Evolutionary conservation across 2,797 vertebrate species (phyloP).

Genomic region (Clarias pachynema): DNA sequence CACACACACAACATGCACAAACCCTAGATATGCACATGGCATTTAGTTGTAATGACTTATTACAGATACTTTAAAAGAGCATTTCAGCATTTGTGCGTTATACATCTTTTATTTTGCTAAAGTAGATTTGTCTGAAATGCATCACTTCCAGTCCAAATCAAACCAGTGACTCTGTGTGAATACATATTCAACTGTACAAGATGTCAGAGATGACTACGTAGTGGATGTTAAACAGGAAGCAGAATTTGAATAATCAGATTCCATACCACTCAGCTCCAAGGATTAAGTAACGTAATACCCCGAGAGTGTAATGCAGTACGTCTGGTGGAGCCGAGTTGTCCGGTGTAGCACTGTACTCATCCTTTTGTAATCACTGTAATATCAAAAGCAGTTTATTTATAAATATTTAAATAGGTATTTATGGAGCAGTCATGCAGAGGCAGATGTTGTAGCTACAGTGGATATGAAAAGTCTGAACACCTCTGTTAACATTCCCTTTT

Average conservation of each 20-base stretch:
- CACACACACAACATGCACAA: background rate
- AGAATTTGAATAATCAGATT: constrained; percentile 18
- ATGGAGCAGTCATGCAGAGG: background rate
- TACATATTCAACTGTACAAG: too few relatives aligned
- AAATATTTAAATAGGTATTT: background rate
- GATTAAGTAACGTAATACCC: background rate
- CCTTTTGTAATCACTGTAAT: background rate
- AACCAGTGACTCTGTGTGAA: background rate
- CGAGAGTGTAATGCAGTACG: background rate
- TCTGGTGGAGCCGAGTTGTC: background rate
- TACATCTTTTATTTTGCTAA: background rate
- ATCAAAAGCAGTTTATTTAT: background rate
- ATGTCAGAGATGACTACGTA: constrained; percentile 5
- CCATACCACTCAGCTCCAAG: background rate
- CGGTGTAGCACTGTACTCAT: background rate
- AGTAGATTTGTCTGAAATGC: background rate
- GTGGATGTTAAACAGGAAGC: constrained; percentile 1
- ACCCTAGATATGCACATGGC: background rate
- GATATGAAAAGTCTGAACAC: background rate
- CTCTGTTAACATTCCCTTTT: background rate
- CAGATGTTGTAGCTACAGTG: background rate
- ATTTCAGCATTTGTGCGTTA: background rate
- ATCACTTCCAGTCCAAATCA: background rate
- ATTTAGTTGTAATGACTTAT: background rate
- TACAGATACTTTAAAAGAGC: background rate